Conservation (phyloP, 2,888 invertebrate species). For the Aricia artaxerxes region DNA sequence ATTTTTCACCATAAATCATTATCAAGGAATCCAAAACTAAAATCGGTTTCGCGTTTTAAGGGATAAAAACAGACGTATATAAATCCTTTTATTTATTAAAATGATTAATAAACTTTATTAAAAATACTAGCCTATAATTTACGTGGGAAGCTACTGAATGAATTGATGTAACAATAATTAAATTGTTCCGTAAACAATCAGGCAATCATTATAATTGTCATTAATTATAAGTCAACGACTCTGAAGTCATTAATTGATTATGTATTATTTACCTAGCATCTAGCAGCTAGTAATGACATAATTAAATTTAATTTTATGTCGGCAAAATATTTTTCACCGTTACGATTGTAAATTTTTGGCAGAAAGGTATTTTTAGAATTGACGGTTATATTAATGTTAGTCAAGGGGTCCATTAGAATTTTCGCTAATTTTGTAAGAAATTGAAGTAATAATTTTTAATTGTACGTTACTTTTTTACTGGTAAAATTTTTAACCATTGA, state of each 20-base stretch:
- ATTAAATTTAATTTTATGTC: not conserved
- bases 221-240: slow-evolving; percentile 26
- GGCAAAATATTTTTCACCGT: slow-evolving; percentile 9
- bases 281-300: not conserved
- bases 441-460: not conserved
- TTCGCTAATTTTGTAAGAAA: not conserved
- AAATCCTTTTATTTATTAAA: too few relatives aligned
- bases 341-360: not conserved
- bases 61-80: too few relatives aligned
- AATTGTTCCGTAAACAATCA: not conserved
- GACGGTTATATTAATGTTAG: not conserved
- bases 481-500: too few relatives aligned
- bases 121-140: not conserved
- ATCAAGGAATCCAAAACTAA: not conserved
- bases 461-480: not conserved
- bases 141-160: not conserved
- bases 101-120: not conserved
- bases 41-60: not conserved
- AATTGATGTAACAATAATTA: not conserved
- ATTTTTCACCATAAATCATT: not conserved
- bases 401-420: not conserved
- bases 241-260: not conserved
- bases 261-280: not conserved
- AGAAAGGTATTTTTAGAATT: slow-evolving; percentile 12
- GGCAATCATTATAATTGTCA: slow-evolving; percentile 6